phyloP scores from a whole-genome alignment of 2,888 invertebrate species.

The Cordilura impudica region DNA sequence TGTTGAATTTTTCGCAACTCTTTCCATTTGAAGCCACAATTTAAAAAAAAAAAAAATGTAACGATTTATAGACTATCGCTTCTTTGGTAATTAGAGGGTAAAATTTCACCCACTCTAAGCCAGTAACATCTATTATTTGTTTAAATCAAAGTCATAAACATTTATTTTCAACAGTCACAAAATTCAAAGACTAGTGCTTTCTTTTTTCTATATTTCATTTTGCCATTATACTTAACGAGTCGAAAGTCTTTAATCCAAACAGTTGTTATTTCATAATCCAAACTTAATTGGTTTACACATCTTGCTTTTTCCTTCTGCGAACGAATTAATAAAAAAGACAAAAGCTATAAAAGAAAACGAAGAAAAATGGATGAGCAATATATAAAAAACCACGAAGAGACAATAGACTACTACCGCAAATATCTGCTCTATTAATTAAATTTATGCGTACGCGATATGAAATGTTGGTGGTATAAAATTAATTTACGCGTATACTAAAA shows the following conservation, averaged over 20 bases:
- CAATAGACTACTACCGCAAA: constrained; percentile 29
- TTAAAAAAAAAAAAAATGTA: too few relatives aligned
- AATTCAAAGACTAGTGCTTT: not conserved
- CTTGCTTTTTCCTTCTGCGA: not conserved
- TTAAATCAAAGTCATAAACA: not conserved
- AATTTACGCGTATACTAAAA: constrained; percentile 58
- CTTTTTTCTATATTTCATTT: not conserved
- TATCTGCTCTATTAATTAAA: constrained; percentile 55
- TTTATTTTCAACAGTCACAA: not conserved
- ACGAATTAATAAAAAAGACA: not conserved
- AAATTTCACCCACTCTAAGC: too few relatives aligned
- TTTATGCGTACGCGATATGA: constrained; percentile 38
- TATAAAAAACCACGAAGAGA: constrained; percentile 27
- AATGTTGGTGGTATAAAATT: constrained; percentile 52
- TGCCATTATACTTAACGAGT: constrained; percentile 39
- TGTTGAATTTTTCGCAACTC: too few relatives aligned
- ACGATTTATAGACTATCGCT: too few relatives aligned
- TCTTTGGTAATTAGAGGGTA: too few relatives aligned
- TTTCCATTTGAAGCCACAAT: too few relatives aligned
- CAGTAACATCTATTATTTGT: too few relatives aligned
- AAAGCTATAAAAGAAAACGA: not conserved
- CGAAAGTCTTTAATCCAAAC: constrained; percentile 50
- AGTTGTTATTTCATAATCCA: constrained; percentile 57
- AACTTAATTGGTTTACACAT: constrained; percentile 56
- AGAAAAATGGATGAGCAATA: constrained; percentile 11